A percentile compares a stretch with the other conserved stretches of the same genome.
phyloP scores from a whole-genome alignment of 2,113 vertebrate species.

The Tragelaphus buxtoni region DNA sequence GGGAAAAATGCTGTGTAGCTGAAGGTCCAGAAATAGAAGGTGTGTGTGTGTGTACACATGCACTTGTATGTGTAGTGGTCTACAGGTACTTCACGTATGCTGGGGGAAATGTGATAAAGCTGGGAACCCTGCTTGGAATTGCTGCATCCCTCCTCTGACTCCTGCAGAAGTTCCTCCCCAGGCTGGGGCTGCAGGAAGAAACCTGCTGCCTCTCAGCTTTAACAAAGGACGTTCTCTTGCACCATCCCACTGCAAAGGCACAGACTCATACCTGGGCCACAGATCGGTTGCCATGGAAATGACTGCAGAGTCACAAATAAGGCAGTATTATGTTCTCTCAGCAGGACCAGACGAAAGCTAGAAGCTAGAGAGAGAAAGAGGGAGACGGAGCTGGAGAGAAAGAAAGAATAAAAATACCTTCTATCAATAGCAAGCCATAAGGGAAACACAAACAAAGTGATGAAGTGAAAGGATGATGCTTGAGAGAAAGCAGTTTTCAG shows the following conservation, averaged over 20 bases:
- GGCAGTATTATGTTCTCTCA: slow-evolving; percentile 68
- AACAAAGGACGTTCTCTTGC: slow-evolving; percentile 69
- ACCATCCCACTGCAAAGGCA: slow-evolving; percentile 56
- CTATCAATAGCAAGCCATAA: background rate
- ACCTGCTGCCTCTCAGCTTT: slow-evolving; percentile 59
- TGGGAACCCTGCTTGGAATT: background rate
- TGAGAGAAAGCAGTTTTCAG: slow-evolving; percentile 1
- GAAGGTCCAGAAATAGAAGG: slow-evolving; percentile 34
- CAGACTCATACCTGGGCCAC: slow-evolving; percentile 67
- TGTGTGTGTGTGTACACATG: rapidly evolving
- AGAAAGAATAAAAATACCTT: background rate
- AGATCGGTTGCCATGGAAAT: slow-evolving; percentile 82
- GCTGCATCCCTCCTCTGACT: background rate
- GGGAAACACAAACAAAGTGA: slow-evolving; percentile 10
- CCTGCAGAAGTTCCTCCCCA: slow-evolving; percentile 20
- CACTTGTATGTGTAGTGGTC: rapidly evolving
- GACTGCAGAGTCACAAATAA: slow-evolving; percentile 70
- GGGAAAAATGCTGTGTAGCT: background rate
- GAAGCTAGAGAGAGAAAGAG: slow-evolving; percentile 26
- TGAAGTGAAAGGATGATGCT: background rate
- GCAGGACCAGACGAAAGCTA: slow-evolving; percentile 60
- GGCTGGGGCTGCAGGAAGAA: background rate
- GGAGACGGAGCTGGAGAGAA: background rate
- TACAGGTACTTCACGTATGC: background rate
- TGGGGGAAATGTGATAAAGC: background rate